Evolutionary conservation across 1,140 invertebrate species (phyloP).

Genomic region (Apis cerana): DNA sequence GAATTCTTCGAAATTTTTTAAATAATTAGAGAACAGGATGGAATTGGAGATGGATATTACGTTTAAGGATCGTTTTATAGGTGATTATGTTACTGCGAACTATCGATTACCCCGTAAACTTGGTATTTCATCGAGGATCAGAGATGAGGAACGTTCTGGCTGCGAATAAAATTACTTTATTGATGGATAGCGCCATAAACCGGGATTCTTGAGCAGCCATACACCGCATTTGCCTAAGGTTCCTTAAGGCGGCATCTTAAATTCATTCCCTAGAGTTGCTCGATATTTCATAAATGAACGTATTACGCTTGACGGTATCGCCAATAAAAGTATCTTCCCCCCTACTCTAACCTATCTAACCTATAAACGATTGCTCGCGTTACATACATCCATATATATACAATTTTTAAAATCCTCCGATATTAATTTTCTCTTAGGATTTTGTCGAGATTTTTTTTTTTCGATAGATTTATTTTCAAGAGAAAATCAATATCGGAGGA

Average conservation of each 20-base stretch:
- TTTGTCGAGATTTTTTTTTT: too few relatives aligned
- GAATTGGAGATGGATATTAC: background rate
- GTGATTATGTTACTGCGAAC: background rate
- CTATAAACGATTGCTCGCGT: too few relatives aligned
- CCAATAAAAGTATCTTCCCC: background rate
- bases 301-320: background rate
- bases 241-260: background rate
- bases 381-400: too few relatives aligned
- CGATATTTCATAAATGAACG: background rate
- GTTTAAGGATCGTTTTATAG: too few relatives aligned
- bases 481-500: too few relatives aligned
- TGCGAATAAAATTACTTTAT: background rate
- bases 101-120: background rate
- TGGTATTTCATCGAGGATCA: background rate
- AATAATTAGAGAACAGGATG: background rate
- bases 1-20: too few relatives aligned
- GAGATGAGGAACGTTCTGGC: background rate
- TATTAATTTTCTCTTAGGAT: too few relatives aligned
- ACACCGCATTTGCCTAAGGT: background rate
- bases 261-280: background rate
- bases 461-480: too few relatives aligned
- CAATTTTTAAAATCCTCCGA: too few relatives aligned
- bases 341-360: background rate
- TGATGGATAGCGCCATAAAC: background rate
- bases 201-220: background rate